A percentile compares a stretch with the other conserved stretches of the same genome.
Conservation (phyloP, 2,888 invertebrate genomes). For the Gymnosoma rotundatum region DNA sequence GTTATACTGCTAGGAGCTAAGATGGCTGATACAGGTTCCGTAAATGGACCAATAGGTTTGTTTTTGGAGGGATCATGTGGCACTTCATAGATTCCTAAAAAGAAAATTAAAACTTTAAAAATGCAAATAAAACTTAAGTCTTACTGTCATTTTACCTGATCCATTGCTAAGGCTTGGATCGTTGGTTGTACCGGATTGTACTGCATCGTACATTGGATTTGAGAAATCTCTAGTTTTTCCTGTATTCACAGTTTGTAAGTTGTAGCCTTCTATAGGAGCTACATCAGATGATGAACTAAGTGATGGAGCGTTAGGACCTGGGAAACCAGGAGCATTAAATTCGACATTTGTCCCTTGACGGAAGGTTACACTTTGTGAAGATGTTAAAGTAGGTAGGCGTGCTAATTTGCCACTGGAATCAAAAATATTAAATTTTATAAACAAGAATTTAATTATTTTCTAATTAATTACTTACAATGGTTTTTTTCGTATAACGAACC, state of each 20-base stretch:
- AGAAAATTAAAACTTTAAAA: not conserved
- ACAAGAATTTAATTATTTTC: not conserved
- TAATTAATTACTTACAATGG: constrained; percentile 89
- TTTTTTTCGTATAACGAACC: constrained; percentile 91
- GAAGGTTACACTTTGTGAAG: constrained; percentile 95
- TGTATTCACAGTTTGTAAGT: constrained; percentile 88
- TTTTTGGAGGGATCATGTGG: constrained; percentile 88
- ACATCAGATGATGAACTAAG: constrained; percentile 80
- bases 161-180: constrained; percentile 85
- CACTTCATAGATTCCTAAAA: constrained; percentile 90
- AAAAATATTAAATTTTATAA: not conserved
- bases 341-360: constrained; percentile 96
- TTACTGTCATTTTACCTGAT: constrained; percentile 82
- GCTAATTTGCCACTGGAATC: constrained; percentile 89
- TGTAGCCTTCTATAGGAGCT: constrained; percentile 89
- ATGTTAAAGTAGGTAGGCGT: constrained; percentile 89
- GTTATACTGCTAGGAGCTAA: constrained; percentile 92
- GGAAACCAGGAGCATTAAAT: constrained; percentile 86
- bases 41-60: constrained; percentile 84
- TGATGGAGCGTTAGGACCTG: constrained; percentile 77
- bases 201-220: constrained; percentile 99
- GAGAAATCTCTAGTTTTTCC: constrained; percentile 94
- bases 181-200: constrained; percentile 85
- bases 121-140: not conserved
- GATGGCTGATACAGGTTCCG: constrained; percentile 87